phyloP scores from a whole-genome alignment of 2,113 vertebrate species.

The Platichthys flesus region DNA sequence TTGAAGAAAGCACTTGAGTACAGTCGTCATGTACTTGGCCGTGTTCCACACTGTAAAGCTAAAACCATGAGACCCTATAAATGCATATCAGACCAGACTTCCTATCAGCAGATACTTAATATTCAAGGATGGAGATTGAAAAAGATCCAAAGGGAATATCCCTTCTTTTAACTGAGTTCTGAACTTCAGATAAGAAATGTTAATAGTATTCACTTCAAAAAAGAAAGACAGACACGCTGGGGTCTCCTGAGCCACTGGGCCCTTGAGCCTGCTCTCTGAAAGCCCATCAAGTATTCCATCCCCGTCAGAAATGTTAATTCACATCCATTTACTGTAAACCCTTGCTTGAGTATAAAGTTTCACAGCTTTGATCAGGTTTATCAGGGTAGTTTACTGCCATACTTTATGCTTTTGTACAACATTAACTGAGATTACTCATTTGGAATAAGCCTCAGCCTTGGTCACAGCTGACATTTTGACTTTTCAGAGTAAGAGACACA shows the following conservation, averaged over 20 bases:
- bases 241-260: background rate
- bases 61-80: background rate
- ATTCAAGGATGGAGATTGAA: background rate
- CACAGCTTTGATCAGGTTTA: background rate
- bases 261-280: background rate
- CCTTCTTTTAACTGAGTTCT: background rate
- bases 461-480: background rate
- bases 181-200: slow-evolving; percentile 1
- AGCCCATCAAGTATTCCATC: background rate
- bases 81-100: background rate
- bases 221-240: background rate
- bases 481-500: background rate
- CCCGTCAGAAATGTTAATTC: background rate
- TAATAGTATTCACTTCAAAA: background rate
- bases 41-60: background rate
- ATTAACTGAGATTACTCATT: background rate
- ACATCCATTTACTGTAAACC: background rate
- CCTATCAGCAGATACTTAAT: background rate
- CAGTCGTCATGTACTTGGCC: background rate
- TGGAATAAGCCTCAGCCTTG: background rate
- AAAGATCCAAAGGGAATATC: background rate
- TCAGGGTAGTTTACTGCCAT: background rate
- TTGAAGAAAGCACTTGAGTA: background rate
- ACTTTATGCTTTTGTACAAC: background rate
- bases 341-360: background rate